Evolutionary conservation across 2,113 vertebrate species (phyloP), one percentile per base, ranked within the genome.

Genomic region (Indicator maculatus): DNA sequence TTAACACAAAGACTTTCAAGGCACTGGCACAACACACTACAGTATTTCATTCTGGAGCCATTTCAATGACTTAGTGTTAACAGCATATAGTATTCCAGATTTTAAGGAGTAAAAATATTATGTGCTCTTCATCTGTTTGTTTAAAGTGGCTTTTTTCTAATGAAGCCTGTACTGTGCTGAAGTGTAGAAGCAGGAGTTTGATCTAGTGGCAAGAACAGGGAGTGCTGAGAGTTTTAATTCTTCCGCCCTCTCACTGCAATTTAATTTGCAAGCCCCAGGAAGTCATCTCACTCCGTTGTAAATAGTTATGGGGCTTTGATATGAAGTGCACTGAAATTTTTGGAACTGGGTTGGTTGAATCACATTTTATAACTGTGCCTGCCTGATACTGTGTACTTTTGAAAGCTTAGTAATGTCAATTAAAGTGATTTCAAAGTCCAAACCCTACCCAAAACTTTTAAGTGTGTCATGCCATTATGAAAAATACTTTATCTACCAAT

Each of bases 81-180:
- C 95, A 95, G 96, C 95, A 97, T 78, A 76, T 74, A 98, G 93
- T 89, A 93, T 97, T 97, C 97, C 97, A 98, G 97, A 97, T 97
- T 98, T 96, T 97, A 94, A 98, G 93, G 80, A 97, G 91, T 95
- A 97, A 97, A 98, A 98, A 98, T 97, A 98, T 98, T 98, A 95
- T 97, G 96, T 97, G 97, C 90, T 93, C 86, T 97, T 97, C 97
- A 96, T 97, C 97, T 98, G 97, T 98, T 97, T 98, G 97, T 98
- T 98, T 97, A 95, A 96, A 97, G 96, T 96, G 94, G 90, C 3
- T 95, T 88, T 96, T 61, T 93, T 93, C 96, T 97, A 98, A 97
- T 97, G 97, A 97, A 97, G 92, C 80, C 94, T 96, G 90, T 89
- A 89, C 88, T 96, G 93, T 77, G 59, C 70, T 94, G 92, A 89